phyloP scores from a whole-genome alignment of 2,888 invertebrate genomes.

The Darwinula stevensoni region DNA sequence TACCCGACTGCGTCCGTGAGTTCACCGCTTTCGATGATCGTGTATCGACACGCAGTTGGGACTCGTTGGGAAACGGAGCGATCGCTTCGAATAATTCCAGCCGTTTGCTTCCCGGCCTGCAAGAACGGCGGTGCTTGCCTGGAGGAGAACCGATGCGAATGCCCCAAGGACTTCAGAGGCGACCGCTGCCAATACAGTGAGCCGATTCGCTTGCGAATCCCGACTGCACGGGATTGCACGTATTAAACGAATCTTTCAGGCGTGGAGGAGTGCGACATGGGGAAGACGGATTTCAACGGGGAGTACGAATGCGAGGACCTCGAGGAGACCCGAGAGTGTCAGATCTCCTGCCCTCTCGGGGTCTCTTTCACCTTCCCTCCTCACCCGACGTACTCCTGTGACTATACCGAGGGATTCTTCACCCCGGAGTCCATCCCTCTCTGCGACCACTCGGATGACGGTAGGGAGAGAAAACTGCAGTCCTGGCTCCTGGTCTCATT shows the following conservation, averaged over 20 bases:
- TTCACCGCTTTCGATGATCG: no score
- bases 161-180: conserved; percentile 36
- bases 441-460: no score
- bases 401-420: no score
- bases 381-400: conserved; percentile 30
- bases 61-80: no score
- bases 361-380: conserved; percentile 28
- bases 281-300: conserved; percentile 40
- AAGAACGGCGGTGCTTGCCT: conserved; percentile 52
- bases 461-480: no score
- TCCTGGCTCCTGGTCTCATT: no score
- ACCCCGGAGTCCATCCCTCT: no score
- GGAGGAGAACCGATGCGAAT: conserved; percentile 42
- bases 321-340: conserved; percentile 27
- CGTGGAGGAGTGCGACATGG: conserved; percentile 25
- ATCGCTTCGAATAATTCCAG: no score
- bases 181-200: conserved; percentile 36
- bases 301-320: conserved; percentile 29
- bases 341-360: conserved; percentile 32
- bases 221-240: neutral
- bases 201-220: conserved; percentile 10
- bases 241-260: conserved; percentile 18
- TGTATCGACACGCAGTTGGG: no score
- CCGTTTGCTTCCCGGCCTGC: conserved; percentile 37
- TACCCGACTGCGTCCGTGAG: no score